These are phyloP conservation scores for Heteromyza rotundicornis DNA, from an alignment of 2,888 invertebrate species.

Conservation along the genomic window DNA sequence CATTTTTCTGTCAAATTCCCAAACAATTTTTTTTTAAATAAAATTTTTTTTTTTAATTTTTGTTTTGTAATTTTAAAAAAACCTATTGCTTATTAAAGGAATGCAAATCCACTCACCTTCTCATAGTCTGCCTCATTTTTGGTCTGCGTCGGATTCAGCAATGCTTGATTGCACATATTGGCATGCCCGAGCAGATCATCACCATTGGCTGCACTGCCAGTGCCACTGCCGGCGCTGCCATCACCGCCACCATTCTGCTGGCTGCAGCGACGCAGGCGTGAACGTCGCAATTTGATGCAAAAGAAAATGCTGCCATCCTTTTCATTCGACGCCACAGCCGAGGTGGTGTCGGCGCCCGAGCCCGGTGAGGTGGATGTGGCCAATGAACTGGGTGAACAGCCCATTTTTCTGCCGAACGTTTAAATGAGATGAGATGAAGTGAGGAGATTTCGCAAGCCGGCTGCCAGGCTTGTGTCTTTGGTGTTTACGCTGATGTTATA, in stretches of 20 bases:
- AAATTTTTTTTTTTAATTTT: too few species aligned
- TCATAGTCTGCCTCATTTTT: slow-evolving; percentile 60
- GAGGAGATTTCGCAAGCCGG: too few species aligned
- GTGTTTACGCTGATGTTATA: too few species aligned
- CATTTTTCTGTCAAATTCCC: too few species aligned
- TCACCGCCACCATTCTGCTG: slow-evolving; percentile 48
- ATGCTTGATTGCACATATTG: slow-evolving; percentile 57
- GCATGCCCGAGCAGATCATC: slow-evolving; percentile 41
- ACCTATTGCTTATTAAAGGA: too few species aligned
- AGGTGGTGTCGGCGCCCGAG: slow-evolving; percentile 23
- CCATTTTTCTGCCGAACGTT: slow-evolving; percentile 41
- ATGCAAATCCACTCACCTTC: slow-evolving; percentile 46
- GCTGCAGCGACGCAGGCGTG: slow-evolving; percentile 51
- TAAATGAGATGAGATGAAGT: not conserved
- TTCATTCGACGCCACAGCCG: slow-evolving; percentile 33
- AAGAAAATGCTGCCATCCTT: slow-evolving; percentile 59
- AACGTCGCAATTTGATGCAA: slow-evolving; percentile 56
- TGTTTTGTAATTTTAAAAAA: too few species aligned
- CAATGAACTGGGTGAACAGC: slow-evolving; percentile 52
- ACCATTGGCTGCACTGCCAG: slow-evolving; percentile 34
- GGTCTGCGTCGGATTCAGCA: slow-evolving; percentile 57
- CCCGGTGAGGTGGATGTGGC: slow-evolving; percentile 34
- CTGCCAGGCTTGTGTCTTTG: too few species aligned
- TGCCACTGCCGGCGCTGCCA: slow-evolving; percentile 44
- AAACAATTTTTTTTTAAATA: too few species aligned